Percentiles rank a stretch among this genome's conserved stretches.
These are phyloP conservation scores for Philaenus spumarius DNA, from an alignment of 1,140 invertebrate species.

Conservation along the genomic window DNA sequence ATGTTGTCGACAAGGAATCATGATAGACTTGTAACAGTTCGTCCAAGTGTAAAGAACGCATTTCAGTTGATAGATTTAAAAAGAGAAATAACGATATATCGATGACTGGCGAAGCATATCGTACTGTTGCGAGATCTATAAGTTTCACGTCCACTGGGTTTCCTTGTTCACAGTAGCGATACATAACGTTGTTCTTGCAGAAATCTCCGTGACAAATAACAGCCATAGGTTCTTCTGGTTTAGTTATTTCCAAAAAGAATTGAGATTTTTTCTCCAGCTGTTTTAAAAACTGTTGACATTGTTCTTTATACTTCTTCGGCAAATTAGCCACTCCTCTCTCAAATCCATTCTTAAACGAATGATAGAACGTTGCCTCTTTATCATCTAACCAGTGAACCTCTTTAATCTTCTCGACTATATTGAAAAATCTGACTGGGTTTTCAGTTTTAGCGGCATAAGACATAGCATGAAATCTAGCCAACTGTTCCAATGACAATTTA, in stretches of 20 bases:
- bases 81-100: slow-evolving; percentile 41
- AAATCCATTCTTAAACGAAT: neutral
- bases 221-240: slow-evolving; percentile 35
- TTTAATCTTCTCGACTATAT: slow-evolving; percentile 27
- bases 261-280: neutral
- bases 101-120: slow-evolving; percentile 36
- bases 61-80: slow-evolving; percentile 30
- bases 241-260: neutral
- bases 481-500: slow-evolving; percentile 31
- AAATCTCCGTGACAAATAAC: slow-evolving; percentile 49
- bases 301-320: neutral
- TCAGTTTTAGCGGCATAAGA: slow-evolving; percentile 36
- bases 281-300: neutral
- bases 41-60: slow-evolving; percentile 28
- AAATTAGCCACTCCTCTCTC: slow-evolving; percentile 6
- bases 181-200: slow-evolving; percentile 50
- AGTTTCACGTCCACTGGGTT: slow-evolving; percentile 31
- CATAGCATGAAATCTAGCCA: slow-evolving; percentile 39
- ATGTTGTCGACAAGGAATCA: slow-evolving; percentile 14
- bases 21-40: slow-evolving; percentile 36
- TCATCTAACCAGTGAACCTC: slow-evolving; percentile 21
- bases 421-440: slow-evolving; percentile 30
- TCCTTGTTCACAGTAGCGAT: slow-evolving; percentile 34
- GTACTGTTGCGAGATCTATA: slow-evolving; percentile 38
- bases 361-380: neutral